These are phyloP conservation scores for Rhorus exstirpatorius DNA, from an alignment of 2,888 invertebrate species.

Conservation along the genomic window DNA sequence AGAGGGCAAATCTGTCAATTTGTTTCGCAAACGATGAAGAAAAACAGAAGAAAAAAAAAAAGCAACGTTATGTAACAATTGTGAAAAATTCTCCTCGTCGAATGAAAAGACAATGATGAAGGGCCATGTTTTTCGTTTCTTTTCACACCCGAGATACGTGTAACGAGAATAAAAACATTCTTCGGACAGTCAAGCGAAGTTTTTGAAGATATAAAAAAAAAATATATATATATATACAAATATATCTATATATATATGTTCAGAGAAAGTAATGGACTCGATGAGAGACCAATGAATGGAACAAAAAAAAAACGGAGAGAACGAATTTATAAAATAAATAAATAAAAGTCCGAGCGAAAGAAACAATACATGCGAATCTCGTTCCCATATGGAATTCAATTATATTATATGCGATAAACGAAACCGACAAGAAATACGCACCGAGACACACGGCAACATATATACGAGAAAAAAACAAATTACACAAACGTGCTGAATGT, in stretches of 20 bases:
- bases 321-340: slow-evolving; percentile 65
- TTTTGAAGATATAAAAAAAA: slow-evolving; percentile 21
- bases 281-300: slow-evolving; percentile 53
- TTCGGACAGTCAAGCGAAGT: slow-evolving; percentile 19
- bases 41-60: slow-evolving; percentile 10
- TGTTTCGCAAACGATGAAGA: slow-evolving; percentile 1
- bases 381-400: slow-evolving; percentile 72
- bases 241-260: slow-evolving; percentile 20
- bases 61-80: background rate
- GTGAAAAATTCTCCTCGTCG: slow-evolving; percentile 20
- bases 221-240: too few relatives aligned
- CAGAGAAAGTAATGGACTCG: slow-evolving; percentile 49
- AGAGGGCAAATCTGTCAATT: slow-evolving; percentile 19
- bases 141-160: slow-evolving; percentile 14
- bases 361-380: slow-evolving; percentile 68
- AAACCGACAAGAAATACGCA: slow-evolving; percentile 15
- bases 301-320: slow-evolving; percentile 49
- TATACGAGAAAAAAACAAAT: slow-evolving; percentile 33
- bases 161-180: slow-evolving; percentile 16
- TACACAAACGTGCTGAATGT: slow-evolving; percentile 66
- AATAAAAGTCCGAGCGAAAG: slow-evolving; percentile 58
- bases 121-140: too few relatives aligned
- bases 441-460: slow-evolving; percentile 11
- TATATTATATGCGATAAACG: slow-evolving; percentile 68
- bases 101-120: too few relatives aligned